phyloP scores from a whole-genome alignment of 2,797 vertebrate genomes.

The Picus viridis region DNA sequence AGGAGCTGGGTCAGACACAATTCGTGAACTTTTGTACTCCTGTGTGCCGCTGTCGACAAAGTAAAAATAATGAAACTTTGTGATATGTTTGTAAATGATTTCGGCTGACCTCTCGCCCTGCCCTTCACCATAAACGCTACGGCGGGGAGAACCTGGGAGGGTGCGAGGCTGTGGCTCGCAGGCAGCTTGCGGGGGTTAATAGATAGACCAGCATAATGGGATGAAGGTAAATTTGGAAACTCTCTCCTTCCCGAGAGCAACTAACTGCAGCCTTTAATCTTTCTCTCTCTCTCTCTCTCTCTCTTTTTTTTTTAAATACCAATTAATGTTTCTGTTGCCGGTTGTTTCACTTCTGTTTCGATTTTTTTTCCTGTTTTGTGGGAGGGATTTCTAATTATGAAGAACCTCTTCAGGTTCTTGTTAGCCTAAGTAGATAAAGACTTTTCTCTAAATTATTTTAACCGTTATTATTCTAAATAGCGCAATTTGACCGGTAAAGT shows the following conservation, averaged over 20 bases:
- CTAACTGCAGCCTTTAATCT: slow-evolving; percentile 30
- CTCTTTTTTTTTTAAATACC: background rate
- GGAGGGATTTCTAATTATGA: background rate
- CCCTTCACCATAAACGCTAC: slow-evolving; percentile 83
- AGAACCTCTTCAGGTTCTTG: background rate
- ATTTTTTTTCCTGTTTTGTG: background rate
- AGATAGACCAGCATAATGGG: slow-evolving; percentile 56
- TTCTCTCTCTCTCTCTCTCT: background rate
- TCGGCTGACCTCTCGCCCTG: slow-evolving; percentile 88
- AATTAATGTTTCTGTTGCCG: slow-evolving; percentile 27
- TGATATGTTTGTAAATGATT: slow-evolving; percentile 95
- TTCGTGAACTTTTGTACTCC: slow-evolving; percentile 90
- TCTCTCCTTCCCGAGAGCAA: slow-evolving; percentile 26
- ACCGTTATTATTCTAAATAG: slow-evolving; percentile 3
- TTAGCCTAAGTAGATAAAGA: slow-evolving; percentile 25
- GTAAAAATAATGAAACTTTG: slow-evolving; percentile 93
- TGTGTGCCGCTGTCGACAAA: slow-evolving; percentile 86
- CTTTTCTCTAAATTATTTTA: slow-evolving; percentile 20
- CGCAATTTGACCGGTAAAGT: background rate
- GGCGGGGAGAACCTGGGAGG: slow-evolving; percentile 75
- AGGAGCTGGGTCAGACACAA: slow-evolving; percentile 81
- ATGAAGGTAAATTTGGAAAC: slow-evolving; percentile 61
- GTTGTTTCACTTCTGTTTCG: slow-evolving; percentile 60
- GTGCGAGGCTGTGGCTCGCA: slow-evolving; percentile 70
- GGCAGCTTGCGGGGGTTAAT: slow-evolving; percentile 55